These are phyloP conservation scores for Baryphthengus martii DNA, from an alignment of 2,113 vertebrate species.

Conservation along the genomic window DNA sequence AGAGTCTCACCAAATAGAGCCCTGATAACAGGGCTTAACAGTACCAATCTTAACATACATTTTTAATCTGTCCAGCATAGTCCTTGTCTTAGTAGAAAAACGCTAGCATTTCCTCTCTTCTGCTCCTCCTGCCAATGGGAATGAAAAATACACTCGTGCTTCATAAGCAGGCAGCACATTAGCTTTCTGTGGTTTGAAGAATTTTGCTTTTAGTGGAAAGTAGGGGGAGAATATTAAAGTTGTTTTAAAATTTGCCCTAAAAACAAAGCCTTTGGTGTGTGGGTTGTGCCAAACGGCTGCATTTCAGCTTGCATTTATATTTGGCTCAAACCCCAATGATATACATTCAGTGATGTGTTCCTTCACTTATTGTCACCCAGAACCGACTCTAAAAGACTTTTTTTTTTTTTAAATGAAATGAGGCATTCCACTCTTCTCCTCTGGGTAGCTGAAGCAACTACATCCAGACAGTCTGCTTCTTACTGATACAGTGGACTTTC, in stretches of 20 bases:
- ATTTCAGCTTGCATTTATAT: background rate
- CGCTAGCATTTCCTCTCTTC: background rate
- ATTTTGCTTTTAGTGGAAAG: background rate
- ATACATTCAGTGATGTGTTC: background rate
- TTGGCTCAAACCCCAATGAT: background rate
- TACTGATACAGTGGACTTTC: accelerated
- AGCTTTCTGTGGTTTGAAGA: background rate
- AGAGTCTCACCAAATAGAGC: background rate
- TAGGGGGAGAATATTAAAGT: background rate
- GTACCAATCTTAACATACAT: background rate
- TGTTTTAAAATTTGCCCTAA: background rate
- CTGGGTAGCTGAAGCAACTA: background rate
- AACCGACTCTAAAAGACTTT: background rate
- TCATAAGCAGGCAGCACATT: background rate
- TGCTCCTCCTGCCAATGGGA: background rate
- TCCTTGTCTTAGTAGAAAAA: background rate
- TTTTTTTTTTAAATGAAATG: background rate
- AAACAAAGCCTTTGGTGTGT: background rate
- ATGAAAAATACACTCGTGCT: background rate
- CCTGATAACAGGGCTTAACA: background rate
- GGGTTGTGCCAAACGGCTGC: background rate
- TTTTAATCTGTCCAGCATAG: background rate
- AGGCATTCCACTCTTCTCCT: background rate
- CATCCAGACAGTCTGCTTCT: background rate
- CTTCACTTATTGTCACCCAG: background rate